phyloP scores from a whole-genome alignment of 2,113 vertebrate species.

The Anser cygnoides region DNA sequence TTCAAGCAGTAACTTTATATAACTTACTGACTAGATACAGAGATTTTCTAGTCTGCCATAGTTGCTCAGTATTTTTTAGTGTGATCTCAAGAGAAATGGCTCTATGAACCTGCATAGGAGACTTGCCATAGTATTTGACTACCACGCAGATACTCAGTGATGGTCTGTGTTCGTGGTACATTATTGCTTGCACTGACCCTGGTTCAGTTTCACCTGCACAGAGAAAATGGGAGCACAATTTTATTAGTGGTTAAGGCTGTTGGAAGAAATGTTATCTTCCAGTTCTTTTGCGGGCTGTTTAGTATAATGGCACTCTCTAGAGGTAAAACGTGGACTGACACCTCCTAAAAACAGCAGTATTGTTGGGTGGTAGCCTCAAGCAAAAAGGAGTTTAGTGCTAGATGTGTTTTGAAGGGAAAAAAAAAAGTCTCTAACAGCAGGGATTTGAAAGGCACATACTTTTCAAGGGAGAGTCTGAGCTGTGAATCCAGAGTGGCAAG shows the following conservation, averaged over 20 bases:
- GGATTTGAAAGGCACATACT: not conserved
- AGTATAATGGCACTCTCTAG: not conserved
- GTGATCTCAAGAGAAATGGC: not conserved
- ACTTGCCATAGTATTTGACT: not conserved
- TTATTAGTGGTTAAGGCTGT: not conserved
- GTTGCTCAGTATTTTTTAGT: not conserved
- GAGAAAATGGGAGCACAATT: not conserved
- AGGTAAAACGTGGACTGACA: not conserved
- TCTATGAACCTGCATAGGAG: not conserved
- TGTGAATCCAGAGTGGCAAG: not conserved
- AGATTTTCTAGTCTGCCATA: not conserved
- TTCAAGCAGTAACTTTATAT: not conserved
- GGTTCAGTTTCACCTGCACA: rapidly evolving
- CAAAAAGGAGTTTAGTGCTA: not conserved
- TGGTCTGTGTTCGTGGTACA: rapidly evolving
- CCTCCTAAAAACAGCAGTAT: not conserved
- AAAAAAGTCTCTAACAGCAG: not conserved
- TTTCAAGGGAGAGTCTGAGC: not conserved
- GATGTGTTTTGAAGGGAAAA: not conserved
- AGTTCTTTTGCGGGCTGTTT: not conserved
- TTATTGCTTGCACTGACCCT: not conserved
- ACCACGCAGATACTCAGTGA: not conserved
- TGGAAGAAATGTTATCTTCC: not conserved
- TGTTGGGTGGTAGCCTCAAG: not conserved
- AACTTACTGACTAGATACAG: not conserved